phyloP scores from a whole-genome alignment of 2,888 invertebrate species.

The Eristalinus aeneus region DNA sequence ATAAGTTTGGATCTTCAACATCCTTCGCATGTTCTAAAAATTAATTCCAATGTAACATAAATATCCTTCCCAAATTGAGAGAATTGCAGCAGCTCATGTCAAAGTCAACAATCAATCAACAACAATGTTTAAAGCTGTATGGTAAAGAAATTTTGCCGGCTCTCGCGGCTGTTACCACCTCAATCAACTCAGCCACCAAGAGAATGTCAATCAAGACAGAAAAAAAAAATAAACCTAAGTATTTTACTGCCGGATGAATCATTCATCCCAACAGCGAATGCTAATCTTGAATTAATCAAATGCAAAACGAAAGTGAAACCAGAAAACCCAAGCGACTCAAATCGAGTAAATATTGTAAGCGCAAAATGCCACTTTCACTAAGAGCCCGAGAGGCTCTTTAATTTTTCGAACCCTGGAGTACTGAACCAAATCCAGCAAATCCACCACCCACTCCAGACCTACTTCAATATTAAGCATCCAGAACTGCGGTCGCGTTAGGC shows the following conservation, averaged over 20 bases:
- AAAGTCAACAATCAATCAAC: too few species aligned
- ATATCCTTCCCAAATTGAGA: too few species aligned
- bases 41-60: too few species aligned
- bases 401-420: not conserved
- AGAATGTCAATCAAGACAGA: not conserved
- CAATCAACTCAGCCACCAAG: not conserved
- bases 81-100: too few species aligned
- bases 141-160: too few species aligned
- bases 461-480: not conserved
- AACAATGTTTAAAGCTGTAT: too few species aligned
- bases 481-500: not conserved
- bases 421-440: not conserved
- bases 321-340: not conserved
- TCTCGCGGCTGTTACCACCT: not conserved
- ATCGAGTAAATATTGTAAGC: not conserved
- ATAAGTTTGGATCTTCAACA: too few species aligned
- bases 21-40: too few species aligned
- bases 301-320: slow-evolving; percentile 33
- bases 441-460: not conserved
- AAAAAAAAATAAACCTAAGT: too few species aligned
- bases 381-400: slow-evolving; percentile 9
- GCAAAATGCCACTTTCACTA: slow-evolving; percentile 37
- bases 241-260: not conserved
- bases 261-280: not conserved
- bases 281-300: slow-evolving; percentile 8